Evolutionary conservation across 92 coral and sea anemone genomes (phyloP), one percentile per base, ranked within the genome.

Genomic region (Zoanthus sociatus): DNA sequence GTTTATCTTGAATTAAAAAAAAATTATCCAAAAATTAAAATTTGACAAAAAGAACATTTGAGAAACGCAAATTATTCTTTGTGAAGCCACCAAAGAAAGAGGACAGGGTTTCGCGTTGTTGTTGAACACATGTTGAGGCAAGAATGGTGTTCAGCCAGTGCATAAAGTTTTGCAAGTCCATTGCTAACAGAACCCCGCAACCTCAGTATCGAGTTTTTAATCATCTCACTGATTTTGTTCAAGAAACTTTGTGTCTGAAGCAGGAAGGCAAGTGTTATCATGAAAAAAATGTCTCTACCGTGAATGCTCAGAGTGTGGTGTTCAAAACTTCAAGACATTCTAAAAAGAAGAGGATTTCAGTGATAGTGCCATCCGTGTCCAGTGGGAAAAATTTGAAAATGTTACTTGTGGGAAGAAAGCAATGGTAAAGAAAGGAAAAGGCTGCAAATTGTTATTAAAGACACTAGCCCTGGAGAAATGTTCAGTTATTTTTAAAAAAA

Each of bases 71-170:
- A 4, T 4, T 4, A 37, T 37, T 37, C 42, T 37, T 37, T 17
- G 83, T 87, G 3, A 21, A 60, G 48, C 9, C 84, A 64, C 33
- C 84, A 48, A 60, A 73, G 50, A 53, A 68, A 15, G 73, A 87
- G 17, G 89, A 87, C 63, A 60, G 84, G 50, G 31, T 87, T 37
- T 60, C 89, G 4, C 77, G 89, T 87, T 87, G 83, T 37, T 86
- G 89, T 30, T 83, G 89, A 37, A 37, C 42, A 37, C 42, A 37
- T 4, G 42, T 37, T 2, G 42, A 37, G 42, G 42, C 42, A 37
- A 30, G 84, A 63, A 56, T 72, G 79, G 82, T 76, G 46, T 42
- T 72, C 31, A 21, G 37, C 32, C 63, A 61, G 17, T 74, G 87
- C 63, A 69, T 83, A 79, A 69, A 83, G 30, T 83, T 83, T 53